Evolutionary conservation across 2,113 vertebrate species (phyloP).

Genomic region (Halichoerus grypus): DNA sequence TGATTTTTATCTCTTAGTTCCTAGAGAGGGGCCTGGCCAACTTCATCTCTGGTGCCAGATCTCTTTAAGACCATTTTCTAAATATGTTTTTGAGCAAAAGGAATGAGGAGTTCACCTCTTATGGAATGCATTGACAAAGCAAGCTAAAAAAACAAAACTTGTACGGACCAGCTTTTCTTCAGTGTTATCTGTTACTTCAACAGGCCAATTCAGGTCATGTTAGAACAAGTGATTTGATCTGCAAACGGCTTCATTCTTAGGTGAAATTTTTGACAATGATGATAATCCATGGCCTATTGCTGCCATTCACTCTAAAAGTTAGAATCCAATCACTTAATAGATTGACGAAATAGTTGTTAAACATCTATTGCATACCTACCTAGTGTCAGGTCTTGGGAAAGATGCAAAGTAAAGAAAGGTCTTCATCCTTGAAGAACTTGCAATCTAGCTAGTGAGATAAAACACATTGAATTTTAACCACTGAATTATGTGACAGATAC

Average conservation of each 20-base stretch:
- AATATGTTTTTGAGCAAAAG: conserved; percentile 71
- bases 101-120: conserved; percentile 73
- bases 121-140: conserved; percentile 78
- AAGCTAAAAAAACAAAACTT: conserved; percentile 80
- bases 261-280: conserved; percentile 72
- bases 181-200: conserved; percentile 72
- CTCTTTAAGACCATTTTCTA: conserved; percentile 72
- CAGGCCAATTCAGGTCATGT: conserved; percentile 69
- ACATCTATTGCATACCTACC: conserved; percentile 32
- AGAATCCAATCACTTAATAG: conserved; percentile 61
- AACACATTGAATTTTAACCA: neutral
- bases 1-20: conserved; percentile 51
- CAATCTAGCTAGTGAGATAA: neutral
- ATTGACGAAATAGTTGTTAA: conserved; percentile 58
- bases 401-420: conserved; percentile 6
- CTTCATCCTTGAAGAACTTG: conserved; percentile 28
- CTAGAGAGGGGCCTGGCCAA: conserved; percentile 36
- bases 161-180: conserved; percentile 73
- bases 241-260: conserved; percentile 68
- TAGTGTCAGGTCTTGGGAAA: conserved; percentile 49
- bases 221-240: conserved; percentile 78
- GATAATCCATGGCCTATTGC: conserved; percentile 53
- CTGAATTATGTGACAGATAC: neutral
- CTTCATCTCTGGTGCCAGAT: conserved; percentile 55
- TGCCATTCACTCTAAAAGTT: conserved; percentile 53